A percentile compares a stretch with the other conserved stretches of the same genome.
phyloP scores from a whole-genome alignment of 2,888 invertebrate species.

The Fragum fragum region DNA sequence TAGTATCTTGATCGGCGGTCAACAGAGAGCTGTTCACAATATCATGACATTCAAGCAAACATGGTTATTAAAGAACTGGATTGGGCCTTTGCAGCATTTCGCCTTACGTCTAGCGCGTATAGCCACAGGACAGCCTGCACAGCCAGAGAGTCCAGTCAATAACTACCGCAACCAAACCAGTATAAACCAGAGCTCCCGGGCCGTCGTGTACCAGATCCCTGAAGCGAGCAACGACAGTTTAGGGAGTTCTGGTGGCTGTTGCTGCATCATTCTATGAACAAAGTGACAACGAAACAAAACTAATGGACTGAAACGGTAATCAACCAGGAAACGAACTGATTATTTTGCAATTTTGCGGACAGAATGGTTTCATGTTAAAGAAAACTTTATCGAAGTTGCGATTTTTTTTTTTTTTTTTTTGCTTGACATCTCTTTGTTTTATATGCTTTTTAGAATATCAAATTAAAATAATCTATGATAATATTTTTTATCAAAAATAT shows the following conservation, averaged over 20 bases:
- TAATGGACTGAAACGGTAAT: too few species aligned
- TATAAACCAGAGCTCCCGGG: background rate
- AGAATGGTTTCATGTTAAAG: too few species aligned
- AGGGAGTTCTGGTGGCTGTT: background rate
- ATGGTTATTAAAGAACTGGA: constrained; percentile 44
- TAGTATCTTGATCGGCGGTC: constrained; percentile 48
- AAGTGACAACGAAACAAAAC: background rate
- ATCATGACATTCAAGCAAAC: constrained; percentile 43
- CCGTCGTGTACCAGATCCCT: background rate
- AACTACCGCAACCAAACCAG: background rate
- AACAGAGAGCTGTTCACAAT: constrained; percentile 41
- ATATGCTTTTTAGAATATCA: too few species aligned
- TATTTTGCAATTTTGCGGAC: too few species aligned
- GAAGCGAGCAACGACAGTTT: background rate
- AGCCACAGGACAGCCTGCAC: constrained; percentile 1
- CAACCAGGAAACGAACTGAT: too few species aligned
- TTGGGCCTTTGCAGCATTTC: constrained; percentile 40
- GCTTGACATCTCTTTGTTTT: too few species aligned
- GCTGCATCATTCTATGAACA: background rate
- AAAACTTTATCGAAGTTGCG: too few species aligned
- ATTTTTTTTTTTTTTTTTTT: too few species aligned
- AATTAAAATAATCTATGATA: too few species aligned
- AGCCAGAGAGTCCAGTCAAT: constrained; percentile 11
- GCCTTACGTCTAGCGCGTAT: constrained; percentile 23
- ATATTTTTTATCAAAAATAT: too few species aligned